These are phyloP conservation scores for Xanthorhoe designata DNA, from an alignment of 2,888 invertebrate genomes.

Conservation along the genomic window DNA sequence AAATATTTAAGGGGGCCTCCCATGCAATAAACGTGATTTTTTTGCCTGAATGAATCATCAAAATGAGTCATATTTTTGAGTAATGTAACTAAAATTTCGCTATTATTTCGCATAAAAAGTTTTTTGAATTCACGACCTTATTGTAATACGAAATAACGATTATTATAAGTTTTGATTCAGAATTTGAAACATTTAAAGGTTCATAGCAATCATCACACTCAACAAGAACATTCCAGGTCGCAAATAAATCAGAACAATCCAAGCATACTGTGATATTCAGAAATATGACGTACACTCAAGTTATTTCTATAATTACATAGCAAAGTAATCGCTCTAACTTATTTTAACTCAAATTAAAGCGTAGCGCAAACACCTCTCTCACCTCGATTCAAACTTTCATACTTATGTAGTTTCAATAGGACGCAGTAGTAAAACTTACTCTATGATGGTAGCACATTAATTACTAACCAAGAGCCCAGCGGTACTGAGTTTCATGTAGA, in stretches of 20 bases:
- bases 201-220: slow-evolving; percentile 25
- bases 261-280: slow-evolving; percentile 26
- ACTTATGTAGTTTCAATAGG: slow-evolving; percentile 80
- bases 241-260: slow-evolving; percentile 32
- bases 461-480: slow-evolving; percentile 78
- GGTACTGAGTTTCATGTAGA: slow-evolving; percentile 82
- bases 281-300: slow-evolving; percentile 36
- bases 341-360: slow-evolving; percentile 76
- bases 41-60: no score
- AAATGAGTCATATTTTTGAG: no score
- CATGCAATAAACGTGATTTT: no score
- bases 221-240: slow-evolving; percentile 18
- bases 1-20: no score
- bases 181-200: slow-evolving; percentile 17
- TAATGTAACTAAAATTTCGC: no score
- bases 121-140: neutral
- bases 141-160: neutral
- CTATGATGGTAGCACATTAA: slow-evolving; percentile 81
- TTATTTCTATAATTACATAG: slow-evolving; percentile 50
- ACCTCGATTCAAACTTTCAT: slow-evolving; percentile 76
- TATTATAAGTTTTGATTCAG: neutral
- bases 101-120: neutral
- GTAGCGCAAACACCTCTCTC: slow-evolving; percentile 72
- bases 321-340: slow-evolving; percentile 65
- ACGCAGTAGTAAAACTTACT: slow-evolving; percentile 77